phyloP scores from a whole-genome alignment of 2,797 vertebrate genomes.

The Nyctalus aviator region DNA sequence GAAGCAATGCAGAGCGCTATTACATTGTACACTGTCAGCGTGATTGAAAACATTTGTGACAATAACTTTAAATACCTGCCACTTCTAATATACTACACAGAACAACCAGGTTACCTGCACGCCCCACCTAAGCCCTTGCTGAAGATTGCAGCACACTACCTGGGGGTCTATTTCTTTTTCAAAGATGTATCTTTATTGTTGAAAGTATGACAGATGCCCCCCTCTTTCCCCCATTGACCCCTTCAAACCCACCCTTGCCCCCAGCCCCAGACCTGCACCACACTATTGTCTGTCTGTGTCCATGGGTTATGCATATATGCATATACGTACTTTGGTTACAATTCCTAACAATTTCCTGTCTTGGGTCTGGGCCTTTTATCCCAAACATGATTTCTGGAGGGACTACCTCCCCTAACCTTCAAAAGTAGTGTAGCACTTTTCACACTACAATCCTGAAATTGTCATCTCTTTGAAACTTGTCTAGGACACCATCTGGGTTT shows the following conservation, averaged over 20 bases:
- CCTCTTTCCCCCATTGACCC: too few species aligned
- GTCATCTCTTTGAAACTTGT: not conserved
- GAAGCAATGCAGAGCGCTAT: not conserved
- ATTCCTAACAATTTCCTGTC: not conserved
- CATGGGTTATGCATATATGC: too few species aligned
- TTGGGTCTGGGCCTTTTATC: not conserved
- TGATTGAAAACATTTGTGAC: constrained; percentile 21
- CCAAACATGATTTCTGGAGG: not conserved
- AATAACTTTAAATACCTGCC: not conserved
- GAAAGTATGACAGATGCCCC: too few species aligned
- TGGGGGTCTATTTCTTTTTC: not conserved
- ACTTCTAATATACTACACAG: not conserved
- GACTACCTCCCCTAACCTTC: not conserved
- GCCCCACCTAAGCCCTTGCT: not conserved
- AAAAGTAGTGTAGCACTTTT: not conserved
- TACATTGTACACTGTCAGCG: not conserved
- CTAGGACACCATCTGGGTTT: not conserved
- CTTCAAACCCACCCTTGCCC: too few species aligned
- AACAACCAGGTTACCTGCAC: not conserved
- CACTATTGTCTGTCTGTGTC: too few species aligned
- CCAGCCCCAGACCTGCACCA: too few species aligned
- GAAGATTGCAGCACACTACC: not conserved
- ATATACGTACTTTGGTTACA: too few species aligned
- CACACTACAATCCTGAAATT: not conserved
- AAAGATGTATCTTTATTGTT: too few species aligned